Percentiles rank a stretch among this genome's conserved stretches.
Evolutionary conservation across 1,140 invertebrate genomes (phyloP).

Genomic region (Pogonomyrmex californicus): DNA sequence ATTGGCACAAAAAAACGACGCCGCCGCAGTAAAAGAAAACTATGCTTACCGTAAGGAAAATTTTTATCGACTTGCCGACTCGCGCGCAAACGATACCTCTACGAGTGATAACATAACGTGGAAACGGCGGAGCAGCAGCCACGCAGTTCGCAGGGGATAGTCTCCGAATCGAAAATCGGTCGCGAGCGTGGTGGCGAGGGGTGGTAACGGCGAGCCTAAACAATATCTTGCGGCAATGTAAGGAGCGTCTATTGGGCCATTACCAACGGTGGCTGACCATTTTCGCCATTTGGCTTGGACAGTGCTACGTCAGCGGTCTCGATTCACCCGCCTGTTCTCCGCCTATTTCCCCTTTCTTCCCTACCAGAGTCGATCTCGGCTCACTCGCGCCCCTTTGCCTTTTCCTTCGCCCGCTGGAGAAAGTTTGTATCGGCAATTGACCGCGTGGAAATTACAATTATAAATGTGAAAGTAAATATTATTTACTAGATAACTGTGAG

Average conservation of each 20-base stretch:
- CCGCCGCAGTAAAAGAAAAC: constrained; percentile 9
- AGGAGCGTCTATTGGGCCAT: constrained; percentile 87
- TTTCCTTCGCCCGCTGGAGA: constrained; percentile 47
- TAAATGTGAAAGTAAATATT: no score
- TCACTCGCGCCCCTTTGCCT: constrained; percentile 29
- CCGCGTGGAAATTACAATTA: no score
- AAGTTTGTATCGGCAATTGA: constrained; percentile 30
- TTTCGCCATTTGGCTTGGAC: constrained; percentile 86
- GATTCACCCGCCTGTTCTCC: constrained; percentile 72
- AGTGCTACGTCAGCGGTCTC: constrained; percentile 85
- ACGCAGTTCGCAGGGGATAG: constrained; percentile 42
- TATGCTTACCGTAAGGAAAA: constrained; percentile 45
- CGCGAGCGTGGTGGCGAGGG: constrained; percentile 35
- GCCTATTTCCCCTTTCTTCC: constrained; percentile 71
- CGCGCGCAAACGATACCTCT: constrained; percentile 62
- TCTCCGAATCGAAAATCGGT: constrained; percentile 71
- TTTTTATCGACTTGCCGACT: constrained; percentile 49
- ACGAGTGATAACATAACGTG: constrained; percentile 73
- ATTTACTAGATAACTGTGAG: no score
- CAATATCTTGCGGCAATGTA: constrained; percentile 87
- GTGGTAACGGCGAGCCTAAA: constrained; percentile 83
- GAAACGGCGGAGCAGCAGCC: constrained; percentile 51
- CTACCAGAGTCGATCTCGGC: constrained; percentile 50
- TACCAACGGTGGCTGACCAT: constrained; percentile 86
- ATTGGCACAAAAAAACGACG: constrained; percentile 1